These are phyloP conservation scores for Salvelinus alpinus DNA, from an alignment of 2,113 vertebrate genomes.

Conservation along the genomic window DNA sequence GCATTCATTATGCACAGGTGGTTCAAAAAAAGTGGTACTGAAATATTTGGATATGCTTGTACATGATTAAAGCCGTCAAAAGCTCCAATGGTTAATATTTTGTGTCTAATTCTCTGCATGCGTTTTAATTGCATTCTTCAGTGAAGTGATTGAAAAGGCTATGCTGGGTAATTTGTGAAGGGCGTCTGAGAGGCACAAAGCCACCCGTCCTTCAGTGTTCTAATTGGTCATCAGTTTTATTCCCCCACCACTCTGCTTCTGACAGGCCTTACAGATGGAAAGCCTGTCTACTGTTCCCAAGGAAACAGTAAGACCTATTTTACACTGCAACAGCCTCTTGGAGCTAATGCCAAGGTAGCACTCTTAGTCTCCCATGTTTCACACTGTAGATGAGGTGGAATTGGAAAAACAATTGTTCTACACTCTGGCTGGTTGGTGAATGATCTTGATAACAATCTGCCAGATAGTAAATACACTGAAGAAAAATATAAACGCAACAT, in stretches of 20 bases:
- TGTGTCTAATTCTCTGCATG: not conserved
- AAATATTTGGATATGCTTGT: too few relatives aligned
- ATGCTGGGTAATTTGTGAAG: slow-evolving; percentile 38
- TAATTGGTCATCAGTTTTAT: slow-evolving; percentile 43
- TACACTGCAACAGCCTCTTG: slow-evolving; percentile 24
- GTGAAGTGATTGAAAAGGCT: slow-evolving; percentile 26
- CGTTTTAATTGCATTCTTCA: slow-evolving; percentile 29
- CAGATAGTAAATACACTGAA: not conserved
- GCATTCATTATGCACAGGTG: not conserved
- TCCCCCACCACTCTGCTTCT: slow-evolving; percentile 26
- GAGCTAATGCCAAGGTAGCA: slow-evolving; percentile 2
- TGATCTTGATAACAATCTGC: not conserved
- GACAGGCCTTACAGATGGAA: slow-evolving; percentile 20
- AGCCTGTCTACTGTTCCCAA: slow-evolving; percentile 56
- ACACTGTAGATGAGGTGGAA: not conserved
- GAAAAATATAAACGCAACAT: too few relatives aligned
- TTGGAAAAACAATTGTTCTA: too few relatives aligned
- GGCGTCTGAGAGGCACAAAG: slow-evolving; percentile 16
- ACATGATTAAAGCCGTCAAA: not conserved
- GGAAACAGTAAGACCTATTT: slow-evolving; percentile 51
- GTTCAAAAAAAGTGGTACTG: not conserved
- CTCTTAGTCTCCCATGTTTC: slow-evolving; percentile 14
- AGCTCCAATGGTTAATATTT: not conserved
- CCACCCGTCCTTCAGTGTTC: slow-evolving; percentile 20
- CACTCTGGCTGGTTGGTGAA: not conserved